Evolutionary conservation across 2,113 vertebrate genomes (phyloP).

Genomic region (Gallinago paraguaiae): DNA sequence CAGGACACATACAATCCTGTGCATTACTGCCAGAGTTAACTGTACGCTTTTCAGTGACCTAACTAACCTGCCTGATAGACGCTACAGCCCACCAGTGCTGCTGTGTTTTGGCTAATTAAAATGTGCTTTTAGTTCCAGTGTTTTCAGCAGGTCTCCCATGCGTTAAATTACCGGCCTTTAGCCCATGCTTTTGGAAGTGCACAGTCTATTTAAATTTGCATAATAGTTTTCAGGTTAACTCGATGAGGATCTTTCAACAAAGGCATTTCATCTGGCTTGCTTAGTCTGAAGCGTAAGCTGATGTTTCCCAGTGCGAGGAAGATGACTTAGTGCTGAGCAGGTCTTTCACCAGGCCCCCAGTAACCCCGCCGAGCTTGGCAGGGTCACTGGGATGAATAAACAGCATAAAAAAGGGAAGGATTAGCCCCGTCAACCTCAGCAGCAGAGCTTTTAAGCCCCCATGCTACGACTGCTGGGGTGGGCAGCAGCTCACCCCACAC

Average conservation of each 20-base stretch:
- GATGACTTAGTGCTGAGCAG: background rate
- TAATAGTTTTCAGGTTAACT: background rate
- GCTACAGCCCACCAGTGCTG: background rate
- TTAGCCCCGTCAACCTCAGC: background rate
- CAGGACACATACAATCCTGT: background rate
- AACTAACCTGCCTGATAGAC: too few species aligned
- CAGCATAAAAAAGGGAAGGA: background rate
- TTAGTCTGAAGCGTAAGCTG: background rate
- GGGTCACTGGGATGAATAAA: background rate
- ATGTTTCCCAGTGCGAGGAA: background rate
- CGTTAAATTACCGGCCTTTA: background rate
- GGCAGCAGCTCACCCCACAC: background rate
- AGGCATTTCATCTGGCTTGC: background rate
- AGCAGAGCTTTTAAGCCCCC: background rate
- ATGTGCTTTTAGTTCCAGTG: background rate
- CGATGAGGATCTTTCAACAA: background rate
- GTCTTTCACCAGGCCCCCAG: background rate
- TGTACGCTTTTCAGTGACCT: background rate
- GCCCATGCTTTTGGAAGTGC: background rate
- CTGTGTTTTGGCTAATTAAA: background rate
- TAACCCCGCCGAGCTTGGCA: background rate
- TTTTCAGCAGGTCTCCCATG: background rate
- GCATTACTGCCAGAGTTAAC: background rate
- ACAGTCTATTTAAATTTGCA: background rate
- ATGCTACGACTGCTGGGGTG: fast-evolving